phyloP scores from a whole-genome alignment of 2,113 vertebrate species.

The Antechinus stuartii region DNA sequence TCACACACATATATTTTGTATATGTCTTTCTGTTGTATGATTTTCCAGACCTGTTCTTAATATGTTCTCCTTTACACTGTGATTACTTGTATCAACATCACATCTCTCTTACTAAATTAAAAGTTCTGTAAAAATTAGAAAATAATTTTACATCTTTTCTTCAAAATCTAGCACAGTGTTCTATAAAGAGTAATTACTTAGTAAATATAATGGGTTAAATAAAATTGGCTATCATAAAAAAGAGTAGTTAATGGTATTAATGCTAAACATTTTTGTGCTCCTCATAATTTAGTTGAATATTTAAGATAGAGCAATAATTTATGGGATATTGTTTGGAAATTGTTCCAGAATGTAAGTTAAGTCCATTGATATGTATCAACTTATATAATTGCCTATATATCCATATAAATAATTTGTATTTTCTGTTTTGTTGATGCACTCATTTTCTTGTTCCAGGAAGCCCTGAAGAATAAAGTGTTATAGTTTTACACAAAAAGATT shows the following conservation, averaged over 20 bases:
- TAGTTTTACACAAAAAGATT: background rate
- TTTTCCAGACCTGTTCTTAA: background rate
- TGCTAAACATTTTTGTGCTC: background rate
- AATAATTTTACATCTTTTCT: background rate
- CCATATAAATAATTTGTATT: background rate
- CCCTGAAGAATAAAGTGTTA: background rate
- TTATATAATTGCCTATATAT: background rate
- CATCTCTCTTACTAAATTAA: background rate
- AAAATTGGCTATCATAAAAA: background rate
- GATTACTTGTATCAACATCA: background rate
- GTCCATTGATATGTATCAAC: background rate
- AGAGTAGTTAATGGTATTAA: background rate
- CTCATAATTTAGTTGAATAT: background rate
- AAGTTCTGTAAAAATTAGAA: background rate
- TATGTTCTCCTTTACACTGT: background rate
- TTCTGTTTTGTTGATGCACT: conserved; percentile 6
- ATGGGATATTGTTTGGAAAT: background rate
- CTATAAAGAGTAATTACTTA: background rate
- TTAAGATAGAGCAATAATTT: background rate
- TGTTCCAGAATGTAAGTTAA: background rate
- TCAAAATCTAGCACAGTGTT: background rate
- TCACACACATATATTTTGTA: background rate
- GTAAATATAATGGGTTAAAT: background rate
- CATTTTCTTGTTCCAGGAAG: background rate
- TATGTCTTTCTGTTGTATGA: background rate